Percentiles rank a stretch among this genome's conserved stretches.
Conservation (phyloP, 2,797 vertebrate genomes). For the Cheirogaleus major region DNA sequence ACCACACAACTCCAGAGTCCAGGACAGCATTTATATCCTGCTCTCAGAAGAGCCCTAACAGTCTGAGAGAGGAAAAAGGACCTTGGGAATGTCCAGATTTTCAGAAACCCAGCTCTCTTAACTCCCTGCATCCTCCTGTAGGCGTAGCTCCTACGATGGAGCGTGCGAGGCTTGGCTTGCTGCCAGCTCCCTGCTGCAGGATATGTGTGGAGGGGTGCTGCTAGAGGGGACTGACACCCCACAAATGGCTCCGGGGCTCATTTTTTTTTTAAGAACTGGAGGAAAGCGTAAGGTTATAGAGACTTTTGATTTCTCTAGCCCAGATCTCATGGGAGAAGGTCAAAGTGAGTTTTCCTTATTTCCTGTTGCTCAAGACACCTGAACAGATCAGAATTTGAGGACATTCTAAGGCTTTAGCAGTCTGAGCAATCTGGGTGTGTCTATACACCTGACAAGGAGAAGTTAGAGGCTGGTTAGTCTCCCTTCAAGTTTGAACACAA, state of each 20-base stretch:
- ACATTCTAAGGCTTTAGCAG: background rate
- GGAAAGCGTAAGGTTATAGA: background rate
- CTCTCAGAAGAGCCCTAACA: background rate
- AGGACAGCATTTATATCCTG: background rate
- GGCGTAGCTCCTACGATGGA: background rate
- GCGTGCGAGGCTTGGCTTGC: background rate
- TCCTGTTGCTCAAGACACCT: background rate
- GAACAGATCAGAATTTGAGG: background rate
- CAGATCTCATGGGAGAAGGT: background rate
- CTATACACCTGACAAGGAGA: background rate
- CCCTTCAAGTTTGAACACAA: background rate
- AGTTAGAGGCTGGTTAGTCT: background rate
- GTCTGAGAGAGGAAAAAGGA: background rate
- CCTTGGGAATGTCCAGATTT: background rate
- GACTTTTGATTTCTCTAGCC: background rate
- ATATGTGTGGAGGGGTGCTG: background rate
- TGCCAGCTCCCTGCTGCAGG: background rate
- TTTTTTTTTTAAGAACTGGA: background rate
- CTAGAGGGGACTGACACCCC: background rate
- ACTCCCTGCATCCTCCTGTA: background rate
- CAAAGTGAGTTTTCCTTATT: background rate
- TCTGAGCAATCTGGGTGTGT: background rate
- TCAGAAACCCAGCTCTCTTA: background rate
- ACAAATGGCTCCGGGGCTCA: background rate
- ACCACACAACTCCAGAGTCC: background rate